A percentile compares a stretch with the other conserved stretches of the same genome.
Evolutionary conservation across 2,888 invertebrate species (phyloP).

Genomic region (Pristionchus entomophagus): DNA sequence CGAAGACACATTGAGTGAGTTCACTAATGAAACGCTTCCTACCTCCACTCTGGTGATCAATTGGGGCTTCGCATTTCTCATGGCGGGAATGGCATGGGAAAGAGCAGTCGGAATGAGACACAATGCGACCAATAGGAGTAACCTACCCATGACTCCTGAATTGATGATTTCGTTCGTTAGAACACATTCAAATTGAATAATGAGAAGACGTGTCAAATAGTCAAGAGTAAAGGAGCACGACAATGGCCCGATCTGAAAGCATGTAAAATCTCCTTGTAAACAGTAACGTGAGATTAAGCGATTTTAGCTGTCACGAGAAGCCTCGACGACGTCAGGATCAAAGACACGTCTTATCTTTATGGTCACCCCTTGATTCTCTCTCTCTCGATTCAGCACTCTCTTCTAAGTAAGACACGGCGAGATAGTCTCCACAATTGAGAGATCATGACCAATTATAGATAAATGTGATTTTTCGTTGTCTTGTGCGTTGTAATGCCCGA

Average conservation of each 20-base stretch:
- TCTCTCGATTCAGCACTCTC: neutral
- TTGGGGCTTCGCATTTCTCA: neutral
- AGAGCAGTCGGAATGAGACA: neutral
- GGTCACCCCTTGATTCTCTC: neutral
- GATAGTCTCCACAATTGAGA: neutral
- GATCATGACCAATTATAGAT: neutral
- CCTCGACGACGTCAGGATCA: neutral
- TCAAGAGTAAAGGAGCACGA: no score
- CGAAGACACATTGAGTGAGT: no score
- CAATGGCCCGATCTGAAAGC: no score
- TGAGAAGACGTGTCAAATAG: no score
- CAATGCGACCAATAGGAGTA: neutral
- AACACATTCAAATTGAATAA: no score
- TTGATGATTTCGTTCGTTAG: no score
- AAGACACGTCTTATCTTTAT: neutral
- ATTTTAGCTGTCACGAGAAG: neutral
- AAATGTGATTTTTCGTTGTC: neutral
- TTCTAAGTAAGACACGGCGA: neutral
- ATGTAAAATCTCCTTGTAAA: no score
- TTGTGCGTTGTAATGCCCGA: neutral
- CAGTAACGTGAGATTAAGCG: neutral
- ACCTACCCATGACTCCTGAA: neutral
- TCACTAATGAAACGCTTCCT: neutral
- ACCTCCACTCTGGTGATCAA: slow-evolving; percentile 8
- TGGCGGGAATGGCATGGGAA: neutral